Evolutionary conservation across 2,888 invertebrate species (phyloP).

Genomic region (Vesta saturnalis): DNA sequence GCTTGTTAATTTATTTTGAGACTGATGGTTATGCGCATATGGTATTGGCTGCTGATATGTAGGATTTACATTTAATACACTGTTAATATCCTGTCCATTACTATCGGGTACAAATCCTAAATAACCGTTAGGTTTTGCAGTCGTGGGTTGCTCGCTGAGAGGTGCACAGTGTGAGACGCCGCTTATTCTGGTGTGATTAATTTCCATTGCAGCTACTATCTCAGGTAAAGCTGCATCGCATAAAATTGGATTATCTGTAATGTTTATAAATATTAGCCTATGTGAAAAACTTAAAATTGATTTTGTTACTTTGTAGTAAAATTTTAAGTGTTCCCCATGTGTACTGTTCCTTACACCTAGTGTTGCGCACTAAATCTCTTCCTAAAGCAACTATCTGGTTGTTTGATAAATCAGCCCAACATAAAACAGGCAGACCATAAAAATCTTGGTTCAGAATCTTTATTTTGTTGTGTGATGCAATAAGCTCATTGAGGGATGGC

Average conservation of each 20-base stretch:
- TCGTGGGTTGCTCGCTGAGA: slow-evolving; percentile 57
- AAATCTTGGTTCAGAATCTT: slow-evolving; percentile 81
- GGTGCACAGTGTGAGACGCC: slow-evolving; percentile 64
- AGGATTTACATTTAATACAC: slow-evolving; percentile 5
- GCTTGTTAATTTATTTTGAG: background rate
- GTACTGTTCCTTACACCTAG: slow-evolving; percentile 77
- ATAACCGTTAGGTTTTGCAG: slow-evolving; percentile 56
- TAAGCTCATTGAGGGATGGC: slow-evolving; percentile 78
- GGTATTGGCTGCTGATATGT: slow-evolving; percentile 26
- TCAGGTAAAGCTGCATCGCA: slow-evolving; percentile 79
- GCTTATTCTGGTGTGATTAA: slow-evolving; percentile 78
- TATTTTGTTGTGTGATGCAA: slow-evolving; percentile 81
- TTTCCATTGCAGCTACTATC: slow-evolving; percentile 74
- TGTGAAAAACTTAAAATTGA: background rate
- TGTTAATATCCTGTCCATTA: background rate
- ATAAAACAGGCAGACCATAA: slow-evolving; percentile 82
- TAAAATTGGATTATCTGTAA: slow-evolving; percentile 82
- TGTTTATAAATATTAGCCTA: slow-evolving; percentile 16
- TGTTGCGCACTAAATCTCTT: slow-evolving; percentile 80
- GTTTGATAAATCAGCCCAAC: slow-evolving; percentile 81
- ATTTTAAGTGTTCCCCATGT: slow-evolving; percentile 74
- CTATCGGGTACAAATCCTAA: slow-evolving; percentile 54
- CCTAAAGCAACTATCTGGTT: slow-evolving; percentile 80
- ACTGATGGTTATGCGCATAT: slow-evolving; percentile 10
- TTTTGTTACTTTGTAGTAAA: slow-evolving; percentile 76